Evolutionary conservation across 2,113 vertebrate species (phyloP), one percentile per base, ranked within the genome.

Genomic region (Ammodytes dubius): DNA sequence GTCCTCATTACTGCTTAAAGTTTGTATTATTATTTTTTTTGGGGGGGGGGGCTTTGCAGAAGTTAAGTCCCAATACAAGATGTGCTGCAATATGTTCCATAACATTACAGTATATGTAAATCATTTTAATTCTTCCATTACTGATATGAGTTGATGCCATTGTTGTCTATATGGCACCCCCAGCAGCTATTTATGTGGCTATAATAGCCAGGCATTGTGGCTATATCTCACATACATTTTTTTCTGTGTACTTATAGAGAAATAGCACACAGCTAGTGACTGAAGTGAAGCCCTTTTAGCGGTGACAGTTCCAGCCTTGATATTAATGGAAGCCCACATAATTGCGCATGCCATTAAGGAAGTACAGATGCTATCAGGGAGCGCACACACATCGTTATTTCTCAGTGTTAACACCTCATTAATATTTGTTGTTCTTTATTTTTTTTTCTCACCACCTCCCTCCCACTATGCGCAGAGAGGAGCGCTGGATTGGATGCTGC

Each of bases 291-390:
- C 88, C 88, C 86, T 83, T 27, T 27, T 71, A 83, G 88, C 84
- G 56, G n/a, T 90, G 87, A 86, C 89, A 90, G 67, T 74, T 69
- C 82, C 89, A 86, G 89, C 87, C 85, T 88, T 74, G 82, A 91
- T 91, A 90, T 93, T 94, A 95, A 95, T 95, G 92, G 84, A 87
- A 91, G 94, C 94, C 92, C 93, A 93, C 84, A 84, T 92, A 95
- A 96, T 94, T 95, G 95, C 91, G 85, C 94, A 93, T 92, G 92
- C 94, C 94, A 96, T 95, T 95, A 96, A 93, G 95, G 94, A 95
- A 94, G 93, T 92, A 85, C 94, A 90, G 95, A 96, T 95, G 93
- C 95, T 95, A 96, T 95, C 93, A 94, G 92, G 75, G 88, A 91
- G 94, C 91, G 90, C 88, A 93, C 83, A 92, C 92, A 92, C 92